phyloP scores from a whole-genome alignment of 2,797 vertebrate species.

The Astyanax mexicanus region DNA sequence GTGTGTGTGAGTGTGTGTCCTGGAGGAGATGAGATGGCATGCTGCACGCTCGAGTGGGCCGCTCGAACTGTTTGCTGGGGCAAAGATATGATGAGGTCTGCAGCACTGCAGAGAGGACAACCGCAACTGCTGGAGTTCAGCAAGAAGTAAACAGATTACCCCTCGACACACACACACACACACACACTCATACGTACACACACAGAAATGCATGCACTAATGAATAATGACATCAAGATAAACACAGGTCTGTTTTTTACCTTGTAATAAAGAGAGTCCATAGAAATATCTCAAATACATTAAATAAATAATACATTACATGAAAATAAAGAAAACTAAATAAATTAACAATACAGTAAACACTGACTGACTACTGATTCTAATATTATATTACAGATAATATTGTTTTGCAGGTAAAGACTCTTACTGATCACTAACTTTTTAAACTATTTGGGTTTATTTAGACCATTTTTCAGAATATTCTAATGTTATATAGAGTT shows the following conservation, averaged over 20 bases:
- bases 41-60: constrained; percentile 22
- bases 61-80: constrained; percentile 33
- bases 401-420: too few species aligned
- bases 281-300: too few species aligned
- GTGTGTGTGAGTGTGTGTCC: constrained; percentile 40
- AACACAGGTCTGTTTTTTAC: constrained; percentile 6
- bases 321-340: too few species aligned
- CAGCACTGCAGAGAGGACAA: constrained; percentile 4
- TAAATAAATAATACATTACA: too few species aligned
- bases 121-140: constrained; percentile 20
- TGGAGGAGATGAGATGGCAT: constrained; percentile 40
- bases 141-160: constrained; percentile 26
- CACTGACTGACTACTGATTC: too few species aligned
- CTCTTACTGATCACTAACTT: too few species aligned
- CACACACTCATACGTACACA: constrained; percentile 24
- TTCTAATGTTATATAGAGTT: too few species aligned
- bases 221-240: not conserved
- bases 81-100: constrained; percentile 33
- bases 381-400: too few species aligned
- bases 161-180: constrained; percentile 12
- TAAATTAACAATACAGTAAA: too few species aligned
- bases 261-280: not conserved
- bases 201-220: not conserved
- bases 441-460: too few species aligned
- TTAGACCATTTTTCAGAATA: too few species aligned